Evolutionary conservation across 2,113 vertebrate species (phyloP).

Genomic region (Amblyopsis rosae): DNA sequence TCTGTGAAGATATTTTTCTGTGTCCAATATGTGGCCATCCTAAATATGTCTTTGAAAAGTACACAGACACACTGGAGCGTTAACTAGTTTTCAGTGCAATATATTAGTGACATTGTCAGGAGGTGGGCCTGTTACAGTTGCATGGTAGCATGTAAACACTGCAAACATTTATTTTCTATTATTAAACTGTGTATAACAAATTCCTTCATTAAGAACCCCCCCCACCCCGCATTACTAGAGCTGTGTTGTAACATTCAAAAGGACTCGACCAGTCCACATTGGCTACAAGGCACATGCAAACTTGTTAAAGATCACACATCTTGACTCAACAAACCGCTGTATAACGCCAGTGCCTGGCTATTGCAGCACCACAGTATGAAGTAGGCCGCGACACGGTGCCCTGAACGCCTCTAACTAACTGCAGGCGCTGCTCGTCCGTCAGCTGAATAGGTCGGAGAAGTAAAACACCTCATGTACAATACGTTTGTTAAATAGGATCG

Average conservation of each 20-base stretch:
- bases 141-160: constrained; percentile 10
- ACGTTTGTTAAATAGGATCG: constrained; percentile 15
- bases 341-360: no score
- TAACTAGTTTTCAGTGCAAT: constrained; percentile 24
- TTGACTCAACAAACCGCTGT: no score
- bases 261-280: no score
- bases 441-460: not conserved
- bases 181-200: not conserved
- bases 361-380: no score
- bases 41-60: not conserved
- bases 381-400: not conserved
- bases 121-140: not conserved
- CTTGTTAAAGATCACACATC: no score
- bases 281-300: no score
- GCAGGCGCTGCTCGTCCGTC: not conserved
- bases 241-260: no score
- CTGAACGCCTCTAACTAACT: not conserved
- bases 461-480: not conserved
- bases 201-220: no score
- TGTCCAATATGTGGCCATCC: not conserved
- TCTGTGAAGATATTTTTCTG: constrained; percentile 3
- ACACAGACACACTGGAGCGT: not conserved
- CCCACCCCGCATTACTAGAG: not conserved
- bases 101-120: constrained; percentile 35
- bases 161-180: not conserved